These are phyloP conservation scores for Lasioglossum lativentre DNA, from an alignment of 2,888 invertebrate species.

Conservation along the genomic window DNA sequence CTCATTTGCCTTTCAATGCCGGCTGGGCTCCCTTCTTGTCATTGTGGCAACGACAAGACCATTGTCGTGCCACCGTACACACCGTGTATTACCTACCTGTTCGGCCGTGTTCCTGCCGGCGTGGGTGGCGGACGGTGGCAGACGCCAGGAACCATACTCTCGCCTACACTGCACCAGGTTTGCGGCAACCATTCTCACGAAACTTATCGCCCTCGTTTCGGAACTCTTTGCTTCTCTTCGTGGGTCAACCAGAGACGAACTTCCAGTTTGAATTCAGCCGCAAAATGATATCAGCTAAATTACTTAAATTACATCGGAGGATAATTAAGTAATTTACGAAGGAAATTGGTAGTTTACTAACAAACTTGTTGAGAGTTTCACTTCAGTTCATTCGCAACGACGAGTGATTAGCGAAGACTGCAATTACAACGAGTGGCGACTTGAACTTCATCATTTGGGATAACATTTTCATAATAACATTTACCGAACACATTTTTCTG, in stretches of 20 bases:
- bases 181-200: slow-evolving; percentile 2
- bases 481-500: no score
- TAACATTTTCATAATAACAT: not conserved
- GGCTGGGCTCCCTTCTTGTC: slow-evolving; percentile 68
- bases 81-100: slow-evolving; percentile 64
- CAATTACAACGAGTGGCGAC: not conserved
- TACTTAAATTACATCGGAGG: not conserved
- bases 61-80: slow-evolving; percentile 71
- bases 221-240: not conserved
- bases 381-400: no score
- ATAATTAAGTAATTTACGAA: not conserved
- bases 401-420: not conserved
- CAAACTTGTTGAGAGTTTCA: no score
- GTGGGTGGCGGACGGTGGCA: slow-evolving; percentile 70
- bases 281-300: not conserved
- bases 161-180: slow-evolving; percentile 18
- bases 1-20: slow-evolving; percentile 78
- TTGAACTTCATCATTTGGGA: not conserved
- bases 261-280: not conserved
- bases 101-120: slow-evolving; percentile 64
- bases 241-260: not conserved
- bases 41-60: slow-evolving; percentile 68
- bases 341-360: not conserved
- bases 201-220: not conserved
- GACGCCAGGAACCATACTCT: slow-evolving; percentile 26